Evolutionary conservation across 2,888 invertebrate genomes (phyloP), one percentile per base, ranked within the genome.

Genomic region (Melangyna quadrimaculata): DNA sequence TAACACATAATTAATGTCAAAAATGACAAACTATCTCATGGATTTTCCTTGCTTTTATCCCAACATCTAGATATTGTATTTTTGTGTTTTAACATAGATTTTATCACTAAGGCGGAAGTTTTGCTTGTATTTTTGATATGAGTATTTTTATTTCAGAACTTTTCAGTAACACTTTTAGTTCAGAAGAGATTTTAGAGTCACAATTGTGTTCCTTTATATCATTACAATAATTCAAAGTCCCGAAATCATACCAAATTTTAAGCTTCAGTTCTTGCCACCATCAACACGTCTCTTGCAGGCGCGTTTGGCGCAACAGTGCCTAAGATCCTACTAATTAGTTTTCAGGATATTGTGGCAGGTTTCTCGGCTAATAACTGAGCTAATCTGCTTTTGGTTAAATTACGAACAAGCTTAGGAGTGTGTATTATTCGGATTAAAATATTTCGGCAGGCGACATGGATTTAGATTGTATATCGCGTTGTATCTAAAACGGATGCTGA

Each of bases 1-100:
- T 86, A 86, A 80, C 84, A 86, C 84, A 86, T 80, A 80, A 80
- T 86, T 77, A 86, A 77, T 80, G 84, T 86, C 84, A 77, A 51
- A 79, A 86, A 80, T 86, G 84, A 86, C 80, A 86, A 86, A 86
- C 77, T 77, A 77, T 80, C 22, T 55, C 14, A 24, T 45, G 71
- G 61, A 77, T 74, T 77, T 69, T 77, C 72, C 69, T 29, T 48
- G 80, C 43, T 61, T n/a, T 59, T 27, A 32, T 65, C 27, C 45
- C 29, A 35, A 14, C n/a, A n/a, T n/a, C 27, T 27, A 29, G 61
- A 67, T 61, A 61, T 59, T 61, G 59, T 77, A 77, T 69, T 45
- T 63, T 59, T 35, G 51, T 77, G 67, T 35, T 12, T 3, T 5
- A 0, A 14, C 0, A 73, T 73, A 69, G 53, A 75, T 75, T 63